Percentiles rank a stretch among this genome's conserved stretches.
These are phyloP conservation scores for Lycaon pictus DNA, from an alignment of 2,113 vertebrate species.

Conservation along the genomic window DNA sequence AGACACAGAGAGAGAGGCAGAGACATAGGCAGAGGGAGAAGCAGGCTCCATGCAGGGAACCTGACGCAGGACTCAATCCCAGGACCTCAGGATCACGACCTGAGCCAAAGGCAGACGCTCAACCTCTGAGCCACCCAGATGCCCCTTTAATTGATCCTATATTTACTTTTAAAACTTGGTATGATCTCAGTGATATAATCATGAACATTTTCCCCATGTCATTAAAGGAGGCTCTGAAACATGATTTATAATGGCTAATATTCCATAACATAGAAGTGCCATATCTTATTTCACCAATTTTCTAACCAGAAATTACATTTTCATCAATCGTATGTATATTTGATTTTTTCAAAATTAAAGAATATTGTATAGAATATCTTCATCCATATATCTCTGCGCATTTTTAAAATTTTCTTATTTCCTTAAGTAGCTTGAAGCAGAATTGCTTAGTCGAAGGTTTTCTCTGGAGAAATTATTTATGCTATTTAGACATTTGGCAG, in stretches of 20 bases:
- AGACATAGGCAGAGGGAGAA: no score
- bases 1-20: no score
- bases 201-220: neutral
- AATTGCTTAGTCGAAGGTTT: neutral
- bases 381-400: neutral
- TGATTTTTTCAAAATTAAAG: neutral
- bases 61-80: neutral
- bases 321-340: neutral
- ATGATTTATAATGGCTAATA: neutral
- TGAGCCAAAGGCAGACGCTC: neutral
- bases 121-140: neutral
- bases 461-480: neutral
- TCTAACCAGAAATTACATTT: neutral
- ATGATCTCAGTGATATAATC: neutral
- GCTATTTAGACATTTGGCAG: neutral
- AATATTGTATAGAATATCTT: neutral
- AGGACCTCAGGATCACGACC: neutral
- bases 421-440: neutral
- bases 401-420: neutral
- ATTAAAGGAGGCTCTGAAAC: neutral
- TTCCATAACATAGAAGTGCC: neutral
- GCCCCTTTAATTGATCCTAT: neutral
- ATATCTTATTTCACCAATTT: neutral
- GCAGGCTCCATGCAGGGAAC: no score
- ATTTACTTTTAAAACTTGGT: neutral